Conservation (phyloP, 2,797 vertebrate species). For the Acrossocheilus fasciatus region DNA sequence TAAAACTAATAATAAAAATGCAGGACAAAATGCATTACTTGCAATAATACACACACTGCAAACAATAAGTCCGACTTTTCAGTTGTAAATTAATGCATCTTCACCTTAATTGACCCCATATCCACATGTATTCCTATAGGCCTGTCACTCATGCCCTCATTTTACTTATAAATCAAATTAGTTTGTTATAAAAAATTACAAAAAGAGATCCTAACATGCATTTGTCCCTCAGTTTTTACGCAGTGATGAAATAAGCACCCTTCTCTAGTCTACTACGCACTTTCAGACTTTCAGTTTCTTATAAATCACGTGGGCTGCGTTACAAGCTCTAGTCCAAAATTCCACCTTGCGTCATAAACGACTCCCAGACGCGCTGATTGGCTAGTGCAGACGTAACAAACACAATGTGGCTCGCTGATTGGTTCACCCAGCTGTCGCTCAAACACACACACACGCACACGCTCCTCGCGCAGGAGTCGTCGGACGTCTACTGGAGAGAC, state of each 20-base stretch:
- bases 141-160: background rate
- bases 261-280: background rate
- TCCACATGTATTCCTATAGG: too few relatives aligned
- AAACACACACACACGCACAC: background rate
- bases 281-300: slow-evolving; percentile 78
- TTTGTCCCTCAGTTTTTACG: background rate
- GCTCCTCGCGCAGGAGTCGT: background rate
- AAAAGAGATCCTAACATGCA: background rate
- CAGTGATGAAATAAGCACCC: background rate
- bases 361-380: background rate
- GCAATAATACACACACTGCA: background rate
- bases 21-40: background rate
- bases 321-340: accelerated
- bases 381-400: background rate
- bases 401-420: background rate
- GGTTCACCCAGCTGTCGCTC: slow-evolving; percentile 9
- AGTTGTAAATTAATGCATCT: background rate
- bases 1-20: background rate
- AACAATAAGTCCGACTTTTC: background rate
- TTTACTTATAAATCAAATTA: background rate
- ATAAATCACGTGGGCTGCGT: slow-evolving; percentile 80
- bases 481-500: background rate
- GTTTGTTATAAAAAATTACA: background rate
- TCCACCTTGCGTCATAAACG: background rate
- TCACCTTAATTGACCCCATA: background rate